These are phyloP conservation scores for Bactericera cockerelli DNA, from an alignment of 1,140 invertebrate species.

Conservation along the genomic window DNA sequence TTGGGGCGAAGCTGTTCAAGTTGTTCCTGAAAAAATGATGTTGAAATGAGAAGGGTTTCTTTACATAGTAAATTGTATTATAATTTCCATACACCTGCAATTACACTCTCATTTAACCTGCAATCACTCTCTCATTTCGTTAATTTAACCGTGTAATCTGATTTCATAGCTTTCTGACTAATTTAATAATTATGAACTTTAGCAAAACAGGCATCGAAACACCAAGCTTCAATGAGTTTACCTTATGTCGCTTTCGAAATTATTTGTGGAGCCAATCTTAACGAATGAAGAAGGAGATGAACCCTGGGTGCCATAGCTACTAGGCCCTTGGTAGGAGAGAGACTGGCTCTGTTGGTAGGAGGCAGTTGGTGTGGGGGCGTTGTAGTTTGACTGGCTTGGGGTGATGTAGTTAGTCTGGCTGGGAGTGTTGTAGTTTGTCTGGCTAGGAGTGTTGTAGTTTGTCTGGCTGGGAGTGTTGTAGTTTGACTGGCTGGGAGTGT, in stretches of 20 bases:
- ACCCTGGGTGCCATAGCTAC: neutral
- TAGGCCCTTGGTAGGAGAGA: neutral
- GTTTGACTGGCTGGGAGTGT: too few species aligned
- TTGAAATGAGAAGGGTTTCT: too few species aligned
- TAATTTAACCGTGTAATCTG: too few species aligned
- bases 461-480: neutral
- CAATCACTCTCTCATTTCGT: too few species aligned
- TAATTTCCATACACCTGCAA: too few species aligned
- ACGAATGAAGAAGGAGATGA: neutral
- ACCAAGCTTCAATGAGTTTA: too few species aligned
- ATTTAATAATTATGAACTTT: too few species aligned
- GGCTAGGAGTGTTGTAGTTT: neutral
- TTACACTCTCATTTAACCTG: too few species aligned
- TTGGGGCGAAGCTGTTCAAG: neutral
- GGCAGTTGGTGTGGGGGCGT: neutral
- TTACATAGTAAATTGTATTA: too few species aligned
- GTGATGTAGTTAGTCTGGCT: neutral
- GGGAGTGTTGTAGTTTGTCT: neutral
- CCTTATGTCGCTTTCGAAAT: too few species aligned
- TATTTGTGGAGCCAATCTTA: neutral
- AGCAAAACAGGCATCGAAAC: too few species aligned
- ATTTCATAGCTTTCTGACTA: too few species aligned
- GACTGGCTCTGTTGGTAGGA: neutral
- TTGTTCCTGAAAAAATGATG: neutral
- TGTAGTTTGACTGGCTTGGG: slow-evolving; percentile 4